Evolutionary conservation across 1,140 invertebrate genomes (phyloP).

Genomic region (Antheraea pernyi): DNA sequence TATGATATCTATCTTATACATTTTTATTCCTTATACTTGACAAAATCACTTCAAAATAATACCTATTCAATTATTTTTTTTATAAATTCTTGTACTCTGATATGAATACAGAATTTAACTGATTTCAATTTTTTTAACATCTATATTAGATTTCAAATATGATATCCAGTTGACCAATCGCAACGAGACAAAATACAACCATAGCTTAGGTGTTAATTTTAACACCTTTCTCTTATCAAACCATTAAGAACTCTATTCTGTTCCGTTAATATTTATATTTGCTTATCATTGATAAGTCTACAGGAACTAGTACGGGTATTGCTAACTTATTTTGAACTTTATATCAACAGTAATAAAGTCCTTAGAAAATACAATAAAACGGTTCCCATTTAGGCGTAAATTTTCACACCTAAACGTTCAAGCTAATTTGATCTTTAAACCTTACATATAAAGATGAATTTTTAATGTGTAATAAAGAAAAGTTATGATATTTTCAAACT

Average conservation of each 20-base stretch:
- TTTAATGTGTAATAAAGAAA: slow-evolving; percentile 11
- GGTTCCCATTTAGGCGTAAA: slow-evolving; percentile 62
- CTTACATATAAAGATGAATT: slow-evolving; percentile 16
- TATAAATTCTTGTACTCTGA: too few species aligned
- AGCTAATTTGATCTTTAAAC: slow-evolving; percentile 26
- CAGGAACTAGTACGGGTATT: not conserved
- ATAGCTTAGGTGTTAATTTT: slow-evolving; percentile 66
- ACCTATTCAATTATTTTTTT: too few species aligned
- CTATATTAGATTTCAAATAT: slow-evolving; percentile 16
- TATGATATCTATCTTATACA: too few species aligned
- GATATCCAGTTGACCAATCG: slow-evolving; percentile 30
- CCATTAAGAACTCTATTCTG: not conserved
- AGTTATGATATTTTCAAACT: slow-evolving; percentile 37
- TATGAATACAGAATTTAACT: too few species aligned
- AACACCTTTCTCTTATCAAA: slow-evolving; percentile 41
- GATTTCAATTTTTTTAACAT: too few species aligned
- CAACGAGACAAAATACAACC: slow-evolving; percentile 29
- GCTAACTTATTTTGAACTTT: not conserved
- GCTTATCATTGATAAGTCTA: not conserved
- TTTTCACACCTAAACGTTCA: slow-evolving; percentile 65
- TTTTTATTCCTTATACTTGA: too few species aligned
- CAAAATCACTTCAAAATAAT: too few species aligned
- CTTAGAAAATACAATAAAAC: not conserved
- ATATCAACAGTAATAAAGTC: not conserved
- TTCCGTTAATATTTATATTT: not conserved